Evolutionary conservation across 2,113 vertebrate genomes (phyloP).

Genomic region (Mystacornis crossleyi): DNA sequence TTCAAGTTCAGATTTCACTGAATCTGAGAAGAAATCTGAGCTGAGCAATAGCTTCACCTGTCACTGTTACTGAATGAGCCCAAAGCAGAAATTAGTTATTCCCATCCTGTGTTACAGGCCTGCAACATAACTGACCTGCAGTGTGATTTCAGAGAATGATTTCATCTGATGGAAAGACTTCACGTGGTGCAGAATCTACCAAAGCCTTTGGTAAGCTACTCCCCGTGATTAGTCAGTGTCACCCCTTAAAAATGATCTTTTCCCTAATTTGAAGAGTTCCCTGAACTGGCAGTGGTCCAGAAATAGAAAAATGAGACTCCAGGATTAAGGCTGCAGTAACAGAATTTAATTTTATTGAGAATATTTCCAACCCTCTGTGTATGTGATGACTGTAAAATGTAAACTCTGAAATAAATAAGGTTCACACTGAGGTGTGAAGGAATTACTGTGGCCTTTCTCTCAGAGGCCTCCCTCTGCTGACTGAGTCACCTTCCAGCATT

Average conservation of each 20-base stretch:
- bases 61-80: background rate
- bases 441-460: background rate
- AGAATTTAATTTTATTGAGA: background rate
- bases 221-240: background rate
- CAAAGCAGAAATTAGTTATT: background rate
- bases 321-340: background rate
- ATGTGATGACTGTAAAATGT: background rate
- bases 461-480: background rate
- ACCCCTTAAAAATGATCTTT: background rate
- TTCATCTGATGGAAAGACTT: background rate
- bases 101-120: background rate
- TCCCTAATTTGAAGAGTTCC: background rate
- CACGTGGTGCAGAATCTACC: background rate
- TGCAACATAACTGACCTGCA: background rate
- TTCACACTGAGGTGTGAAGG: background rate
- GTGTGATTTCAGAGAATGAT: background rate
- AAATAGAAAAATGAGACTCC: background rate
- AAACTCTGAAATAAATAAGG: background rate
- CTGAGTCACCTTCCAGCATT: background rate
- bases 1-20: background rate
- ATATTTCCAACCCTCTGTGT: background rate
- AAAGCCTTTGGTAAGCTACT: background rate
- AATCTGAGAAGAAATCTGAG: background rate
- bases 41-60: background rate
- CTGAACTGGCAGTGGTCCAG: background rate